Percentiles rank a stretch among this genome's conserved stretches.
Conservation (phyloP, 1,140 invertebrate species). For the Drosophila auraria region DNA sequence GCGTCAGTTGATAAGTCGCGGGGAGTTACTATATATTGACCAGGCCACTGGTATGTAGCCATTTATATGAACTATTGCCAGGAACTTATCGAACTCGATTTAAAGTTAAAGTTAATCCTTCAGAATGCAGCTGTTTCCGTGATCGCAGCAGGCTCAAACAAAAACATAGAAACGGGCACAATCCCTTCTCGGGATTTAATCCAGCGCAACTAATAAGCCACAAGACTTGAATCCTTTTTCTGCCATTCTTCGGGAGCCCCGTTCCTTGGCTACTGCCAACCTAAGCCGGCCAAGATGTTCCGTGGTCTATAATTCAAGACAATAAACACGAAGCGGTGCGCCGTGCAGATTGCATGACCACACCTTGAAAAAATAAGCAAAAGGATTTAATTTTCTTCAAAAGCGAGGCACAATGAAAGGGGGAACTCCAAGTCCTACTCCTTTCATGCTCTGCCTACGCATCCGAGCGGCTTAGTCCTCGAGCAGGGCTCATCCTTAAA, state of each 20-base stretch:
- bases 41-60: not conserved
- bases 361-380: constrained; percentile 83
- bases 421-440: constrained; percentile 57
- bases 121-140: constrained; percentile 70
- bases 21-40: constrained; percentile 12
- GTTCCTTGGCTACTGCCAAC: constrained; percentile 16
- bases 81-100: not conserved
- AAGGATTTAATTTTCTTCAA: constrained; percentile 72
- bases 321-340: constrained; percentile 49
- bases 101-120: constrained; percentile 30
- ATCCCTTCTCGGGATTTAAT: constrained; percentile 70
- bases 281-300: constrained; percentile 60
- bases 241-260: constrained; percentile 21
- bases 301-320: constrained; percentile 63
- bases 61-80: constrained; percentile 2
- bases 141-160: constrained; percentile 30
- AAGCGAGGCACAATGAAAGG: constrained; percentile 29
- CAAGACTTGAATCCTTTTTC: constrained; percentile 78
- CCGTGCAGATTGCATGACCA: constrained; percentile 66
- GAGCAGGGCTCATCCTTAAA: constrained; percentile 35
- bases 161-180: constrained; percentile 6
- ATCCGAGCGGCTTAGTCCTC: constrained; percentile 61
- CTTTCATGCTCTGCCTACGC: constrained; percentile 72
- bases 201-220: constrained; percentile 79
- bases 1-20: constrained; percentile 41